Evolutionary conservation across 2,888 invertebrate species (phyloP).

Genomic region (Gonocerus acuteangulatus): DNA sequence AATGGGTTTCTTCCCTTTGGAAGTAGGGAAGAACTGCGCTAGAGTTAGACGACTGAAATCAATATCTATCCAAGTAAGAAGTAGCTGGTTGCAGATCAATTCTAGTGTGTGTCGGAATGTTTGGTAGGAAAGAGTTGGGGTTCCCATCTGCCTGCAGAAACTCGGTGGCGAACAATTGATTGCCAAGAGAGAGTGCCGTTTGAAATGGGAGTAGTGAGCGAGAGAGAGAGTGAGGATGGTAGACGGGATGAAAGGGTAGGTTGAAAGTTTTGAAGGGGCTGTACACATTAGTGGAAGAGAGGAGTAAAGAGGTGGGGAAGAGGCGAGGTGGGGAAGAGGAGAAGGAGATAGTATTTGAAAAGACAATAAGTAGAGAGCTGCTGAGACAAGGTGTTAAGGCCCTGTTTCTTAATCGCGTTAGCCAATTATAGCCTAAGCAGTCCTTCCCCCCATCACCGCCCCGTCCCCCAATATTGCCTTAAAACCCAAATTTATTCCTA

Average conservation of each 20-base stretch:
- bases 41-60: too few species aligned
- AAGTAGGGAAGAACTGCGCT: too few species aligned
- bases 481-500: constrained; percentile 36
- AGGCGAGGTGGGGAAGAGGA: constrained; percentile 18
- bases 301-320: background rate
- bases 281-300: constrained; percentile 23
- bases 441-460: constrained; percentile 20
- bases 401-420: constrained; percentile 39
- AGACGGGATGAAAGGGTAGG: too few species aligned
- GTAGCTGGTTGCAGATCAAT: too few species aligned
- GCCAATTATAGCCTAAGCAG: constrained; percentile 39
- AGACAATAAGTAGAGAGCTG: constrained; percentile 38
- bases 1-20: too few species aligned
- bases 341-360: constrained; percentile 38
- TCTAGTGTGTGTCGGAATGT: too few species aligned
- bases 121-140: too few species aligned
- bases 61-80: too few species aligned
- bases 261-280: constrained; percentile 26
- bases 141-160: background rate
- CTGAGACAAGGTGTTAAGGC: constrained; percentile 39
- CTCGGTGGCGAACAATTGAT: background rate
- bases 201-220: background rate
- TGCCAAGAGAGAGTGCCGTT: background rate
- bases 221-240: background rate
- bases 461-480: constrained; percentile 33